Percentiles rank a stretch among this genome's conserved stretches.
Evolutionary conservation across 1,140 invertebrate genomes (phyloP).

Genomic region (Harlomillsia oculata): DNA sequence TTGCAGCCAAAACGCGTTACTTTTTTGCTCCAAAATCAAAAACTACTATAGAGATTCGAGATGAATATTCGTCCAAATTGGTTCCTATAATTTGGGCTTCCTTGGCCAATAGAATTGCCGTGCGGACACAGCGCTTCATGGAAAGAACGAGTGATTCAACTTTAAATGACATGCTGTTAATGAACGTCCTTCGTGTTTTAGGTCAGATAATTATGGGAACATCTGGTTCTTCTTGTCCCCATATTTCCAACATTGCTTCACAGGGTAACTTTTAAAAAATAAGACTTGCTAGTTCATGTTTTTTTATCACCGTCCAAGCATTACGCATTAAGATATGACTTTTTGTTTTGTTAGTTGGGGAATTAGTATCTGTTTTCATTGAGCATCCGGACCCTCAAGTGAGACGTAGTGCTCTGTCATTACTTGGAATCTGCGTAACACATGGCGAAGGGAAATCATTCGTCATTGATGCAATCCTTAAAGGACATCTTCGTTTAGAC

Average conservation of each 20-base stretch:
- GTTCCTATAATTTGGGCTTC: constrained; percentile 25
- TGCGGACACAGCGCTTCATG: neutral
- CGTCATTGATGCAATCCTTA: constrained; percentile 18
- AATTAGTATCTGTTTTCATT: constrained; percentile 13
- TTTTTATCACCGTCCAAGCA: neutral
- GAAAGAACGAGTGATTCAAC: neutral
- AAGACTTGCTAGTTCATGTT: neutral
- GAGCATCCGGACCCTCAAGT: constrained; percentile 17
- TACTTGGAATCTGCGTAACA: constrained; percentile 15
- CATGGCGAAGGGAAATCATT: constrained; percentile 20
- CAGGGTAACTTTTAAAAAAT: constrained; percentile 20
- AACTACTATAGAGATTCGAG: neutral
- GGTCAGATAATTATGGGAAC: constrained; percentile 18
- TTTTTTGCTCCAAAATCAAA: constrained; percentile 10
- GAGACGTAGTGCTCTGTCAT: constrained; percentile 5
- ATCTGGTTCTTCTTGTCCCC: constrained; percentile 8
- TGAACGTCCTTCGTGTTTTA: constrained; percentile 19
- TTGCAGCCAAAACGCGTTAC: constrained; percentile 24
- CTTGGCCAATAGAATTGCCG: constrained; percentile 21
- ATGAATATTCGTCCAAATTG: constrained; percentile 24
- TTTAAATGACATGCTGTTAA: constrained; percentile 7
- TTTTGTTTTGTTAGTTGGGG: constrained; percentile 15
- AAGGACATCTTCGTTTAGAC: too few species aligned
- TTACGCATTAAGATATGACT: neutral
- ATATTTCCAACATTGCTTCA: constrained; percentile 18